These are phyloP conservation scores for Cheilosia grossa DNA, from an alignment of 2,888 invertebrate genomes.

Conservation along the genomic window DNA sequence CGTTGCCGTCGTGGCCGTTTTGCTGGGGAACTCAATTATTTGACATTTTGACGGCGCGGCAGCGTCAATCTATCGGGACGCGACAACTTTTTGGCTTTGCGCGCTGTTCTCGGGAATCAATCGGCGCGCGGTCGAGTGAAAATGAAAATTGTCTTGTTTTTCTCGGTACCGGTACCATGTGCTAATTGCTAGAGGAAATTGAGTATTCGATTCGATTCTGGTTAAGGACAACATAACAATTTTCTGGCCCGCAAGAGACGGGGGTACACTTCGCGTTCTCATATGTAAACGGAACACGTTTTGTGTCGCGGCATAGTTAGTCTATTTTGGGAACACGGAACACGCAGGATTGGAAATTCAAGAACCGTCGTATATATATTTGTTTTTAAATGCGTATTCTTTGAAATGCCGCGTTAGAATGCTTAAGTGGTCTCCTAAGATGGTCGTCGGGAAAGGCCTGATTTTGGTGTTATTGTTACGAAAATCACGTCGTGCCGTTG, in stretches of 20 bases:
- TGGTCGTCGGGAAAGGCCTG: background rate
- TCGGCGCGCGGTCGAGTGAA: conserved; percentile 15
- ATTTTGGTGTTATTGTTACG: conserved; percentile 38
- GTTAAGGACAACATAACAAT: conserved; percentile 43
- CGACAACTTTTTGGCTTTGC: conserved; percentile 39
- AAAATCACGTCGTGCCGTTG: conserved; percentile 39
- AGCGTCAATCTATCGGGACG: conserved; percentile 55
- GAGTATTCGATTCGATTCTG: conserved; percentile 48
- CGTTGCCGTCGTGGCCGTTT: background rate
- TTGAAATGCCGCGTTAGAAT: conserved; percentile 36
- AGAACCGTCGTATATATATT: conserved; percentile 22
- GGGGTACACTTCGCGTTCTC: background rate
- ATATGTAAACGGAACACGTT: conserved; percentile 47
- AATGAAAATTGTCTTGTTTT: conserved; percentile 27
- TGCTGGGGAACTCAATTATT: conserved; percentile 57
- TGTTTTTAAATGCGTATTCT: conserved; percentile 11
- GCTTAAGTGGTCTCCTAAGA: conserved; percentile 29
- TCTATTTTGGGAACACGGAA: conserved; percentile 53
- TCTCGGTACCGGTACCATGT: conserved; percentile 32
- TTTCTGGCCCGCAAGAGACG: conserved; percentile 14
- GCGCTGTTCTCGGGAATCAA: conserved; percentile 36
- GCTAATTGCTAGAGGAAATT: conserved; percentile 62
- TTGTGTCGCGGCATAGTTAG: conserved; percentile 17
- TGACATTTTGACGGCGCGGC: conserved; percentile 62
- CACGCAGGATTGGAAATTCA: conserved; percentile 40